phyloP scores from a whole-genome alignment of 2,797 vertebrate species.

The Anniella stebbinsi region DNA sequence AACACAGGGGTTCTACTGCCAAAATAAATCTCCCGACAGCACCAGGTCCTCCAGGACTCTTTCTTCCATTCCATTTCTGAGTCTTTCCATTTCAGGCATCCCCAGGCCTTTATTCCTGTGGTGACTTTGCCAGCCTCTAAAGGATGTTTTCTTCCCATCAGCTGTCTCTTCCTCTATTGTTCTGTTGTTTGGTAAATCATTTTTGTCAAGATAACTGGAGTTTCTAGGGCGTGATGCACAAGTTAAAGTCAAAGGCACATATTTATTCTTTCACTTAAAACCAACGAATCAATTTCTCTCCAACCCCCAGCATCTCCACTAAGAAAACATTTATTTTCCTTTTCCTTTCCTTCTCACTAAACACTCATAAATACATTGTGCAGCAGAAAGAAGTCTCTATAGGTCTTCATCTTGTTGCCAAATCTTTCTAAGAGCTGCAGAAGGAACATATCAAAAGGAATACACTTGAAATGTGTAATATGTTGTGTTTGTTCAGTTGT shows the following conservation, averaged over 20 bases:
- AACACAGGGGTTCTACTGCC: slow-evolving; percentile 33
- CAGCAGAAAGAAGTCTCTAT: slow-evolving; percentile 43
- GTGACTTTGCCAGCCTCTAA: slow-evolving; percentile 28
- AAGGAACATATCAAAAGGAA: slow-evolving; percentile 27
- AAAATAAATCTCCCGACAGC: slow-evolving; percentile 50
- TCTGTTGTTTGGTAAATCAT: slow-evolving; percentile 58
- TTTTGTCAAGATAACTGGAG: slow-evolving; percentile 70
- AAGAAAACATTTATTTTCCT: slow-evolving; percentile 64
- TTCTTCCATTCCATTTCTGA: slow-evolving; percentile 26
- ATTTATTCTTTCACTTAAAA: slow-evolving; percentile 69
- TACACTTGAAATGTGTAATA: neutral
- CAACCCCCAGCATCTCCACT: slow-evolving; percentile 41
- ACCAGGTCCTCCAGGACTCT: slow-evolving; percentile 18
- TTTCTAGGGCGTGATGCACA: slow-evolving; percentile 59
- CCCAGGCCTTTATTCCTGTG: slow-evolving; percentile 23
- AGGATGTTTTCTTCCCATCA: slow-evolving; percentile 30
- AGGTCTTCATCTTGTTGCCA: slow-evolving; percentile 47
- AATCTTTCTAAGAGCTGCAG: slow-evolving; percentile 24
- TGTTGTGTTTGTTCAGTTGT: no score
- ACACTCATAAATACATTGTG: slow-evolving; percentile 66
- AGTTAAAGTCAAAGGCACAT: slow-evolving; percentile 65
- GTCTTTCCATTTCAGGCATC: neutral
- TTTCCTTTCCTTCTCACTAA: slow-evolving; percentile 60
- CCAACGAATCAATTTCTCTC: slow-evolving; percentile 64
- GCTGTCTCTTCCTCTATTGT: slow-evolving; percentile 20